Percentiles rank a stretch among this genome's conserved stretches.
Evolutionary conservation across 2,888 invertebrate genomes (phyloP).

Genomic region (Lissocephala sabroskyi): DNA sequence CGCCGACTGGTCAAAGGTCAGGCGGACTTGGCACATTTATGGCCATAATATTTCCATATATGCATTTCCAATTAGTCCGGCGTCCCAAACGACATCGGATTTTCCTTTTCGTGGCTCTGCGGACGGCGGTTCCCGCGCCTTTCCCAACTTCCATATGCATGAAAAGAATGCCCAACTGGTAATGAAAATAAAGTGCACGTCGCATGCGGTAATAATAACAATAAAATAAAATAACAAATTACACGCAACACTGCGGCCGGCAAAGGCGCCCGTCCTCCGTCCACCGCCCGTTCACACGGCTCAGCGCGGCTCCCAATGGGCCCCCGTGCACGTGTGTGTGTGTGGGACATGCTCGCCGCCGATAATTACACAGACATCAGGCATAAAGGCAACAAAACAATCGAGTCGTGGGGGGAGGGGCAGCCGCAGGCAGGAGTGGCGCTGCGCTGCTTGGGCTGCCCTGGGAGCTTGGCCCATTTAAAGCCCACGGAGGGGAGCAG

Average conservation of each 20-base stretch:
- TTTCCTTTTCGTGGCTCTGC: too few relatives aligned
- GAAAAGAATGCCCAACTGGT: conserved; percentile 61
- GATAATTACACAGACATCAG: conserved; percentile 41
- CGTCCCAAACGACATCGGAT: too few relatives aligned
- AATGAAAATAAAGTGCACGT: conserved; percentile 65
- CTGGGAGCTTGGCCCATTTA: conserved; percentile 45
- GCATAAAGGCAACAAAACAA: conserved; percentile 7
- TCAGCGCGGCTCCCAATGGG: conserved; percentile 1
- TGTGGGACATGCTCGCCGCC: conserved; percentile 41
- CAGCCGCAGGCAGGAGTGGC: conserved; percentile 14
- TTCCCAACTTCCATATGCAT: conserved; percentile 41
- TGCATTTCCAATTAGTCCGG: conserved; percentile 52
- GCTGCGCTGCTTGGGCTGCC: conserved; percentile 10
- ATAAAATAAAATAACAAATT: conserved; percentile 70
- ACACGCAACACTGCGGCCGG: conserved; percentile 66
- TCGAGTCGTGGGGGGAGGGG: not conserved
- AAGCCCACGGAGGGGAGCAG: conserved; percentile 9
- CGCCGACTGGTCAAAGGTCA: conserved; percentile 24
- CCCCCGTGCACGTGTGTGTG: too few relatives aligned
- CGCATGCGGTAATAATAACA: conserved; percentile 68
- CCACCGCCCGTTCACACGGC: too few relatives aligned
- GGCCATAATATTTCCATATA: conserved; percentile 49
- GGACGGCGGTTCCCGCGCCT: too few relatives aligned
- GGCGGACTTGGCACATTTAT: too few relatives aligned
- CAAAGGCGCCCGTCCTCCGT: conserved; percentile 13